Evolutionary conservation across 2,797 vertebrate species (phyloP), one percentile per base, ranked within the genome.

Genomic region (Enteromius fasciolatus): DNA sequence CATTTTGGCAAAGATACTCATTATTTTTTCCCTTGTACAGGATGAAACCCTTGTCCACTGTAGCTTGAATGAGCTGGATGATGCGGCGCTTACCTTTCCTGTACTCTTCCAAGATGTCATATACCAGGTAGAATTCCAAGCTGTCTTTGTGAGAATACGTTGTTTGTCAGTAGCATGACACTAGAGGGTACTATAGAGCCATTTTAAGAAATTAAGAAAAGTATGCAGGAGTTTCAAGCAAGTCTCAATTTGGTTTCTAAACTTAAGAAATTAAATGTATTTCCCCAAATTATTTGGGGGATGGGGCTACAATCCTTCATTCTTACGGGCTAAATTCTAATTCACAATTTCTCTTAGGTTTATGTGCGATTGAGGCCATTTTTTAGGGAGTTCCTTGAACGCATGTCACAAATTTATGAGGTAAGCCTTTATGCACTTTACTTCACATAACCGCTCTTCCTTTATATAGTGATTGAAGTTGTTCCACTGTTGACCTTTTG

Each of bases 341-440:
- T 12, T 68, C 11, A 48, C 41, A 17, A 8, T 25, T 44, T 69
- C 31, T 84, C 83, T 5, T 91, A 99, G 98, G 98, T 99, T 64
- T 99, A 99, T 83, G 98, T 99, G 82, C 94, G 98, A 85, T 94
- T 99, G 95, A 94, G 98, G 93, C 98, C 98, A 4, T 99, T 98
- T 93, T 99, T 99, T 90, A 95, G 97, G 94, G 98, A 99, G 92
- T 99, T 99, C 93, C 94, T 99, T 92, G 97, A 99, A 87, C 94
- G 98, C 52, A 99, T 99, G 98, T 99, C 98, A 94, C 97, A 98
- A 91, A 98, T 99, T 91, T 99, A 99, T 88, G 98, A 99, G 97
- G 98, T 99, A 94, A 94, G 78, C 86, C 81, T 61, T 64, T 9
- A 6, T 76, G n/a, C 54, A 28, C 25, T 76, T 76, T 41, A 41